Evolutionary conservation across 2,797 vertebrate species (phyloP).

Genomic region (Graptemys geographica): DNA sequence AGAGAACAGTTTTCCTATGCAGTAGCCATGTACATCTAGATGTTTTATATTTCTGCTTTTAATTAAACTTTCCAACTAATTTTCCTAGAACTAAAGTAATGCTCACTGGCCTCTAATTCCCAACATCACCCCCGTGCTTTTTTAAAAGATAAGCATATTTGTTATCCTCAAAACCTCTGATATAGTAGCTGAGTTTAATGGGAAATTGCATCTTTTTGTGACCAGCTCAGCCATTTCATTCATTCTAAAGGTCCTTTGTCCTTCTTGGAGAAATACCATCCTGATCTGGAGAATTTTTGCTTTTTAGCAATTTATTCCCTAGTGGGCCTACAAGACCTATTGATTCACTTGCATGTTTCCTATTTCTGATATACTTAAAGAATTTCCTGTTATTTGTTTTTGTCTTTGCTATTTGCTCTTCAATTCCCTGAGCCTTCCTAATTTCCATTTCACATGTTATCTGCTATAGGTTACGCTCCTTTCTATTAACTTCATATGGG

Average conservation of each 20-base stretch:
- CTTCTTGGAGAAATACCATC: not conserved
- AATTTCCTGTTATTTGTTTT: not conserved
- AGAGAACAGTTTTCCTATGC: not conserved
- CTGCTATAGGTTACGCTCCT: not conserved
- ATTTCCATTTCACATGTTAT: not conserved
- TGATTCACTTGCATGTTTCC: not conserved
- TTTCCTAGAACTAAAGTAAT: not conserved
- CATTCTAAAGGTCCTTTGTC: not conserved
- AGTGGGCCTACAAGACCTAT: not conserved
- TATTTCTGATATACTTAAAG: not conserved
- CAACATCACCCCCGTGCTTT: not conserved
- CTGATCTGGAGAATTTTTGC: not conserved
- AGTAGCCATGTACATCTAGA: not conserved
- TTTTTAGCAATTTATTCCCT: not conserved
- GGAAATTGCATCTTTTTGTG: not conserved
- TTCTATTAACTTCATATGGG: not conserved
- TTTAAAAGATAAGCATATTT: not conserved
- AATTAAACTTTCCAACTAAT: not conserved
- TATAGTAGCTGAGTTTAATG: not conserved
- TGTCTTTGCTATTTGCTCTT: not conserved
- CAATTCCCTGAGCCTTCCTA: not conserved
- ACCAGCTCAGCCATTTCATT: not conserved
- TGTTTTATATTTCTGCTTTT: not conserved
- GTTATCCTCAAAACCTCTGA: not conserved
- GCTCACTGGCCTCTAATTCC: not conserved